Percentiles rank a stretch among this genome's conserved stretches.
Evolutionary conservation across 2,797 vertebrate species (phyloP).

Genomic region (Arrhamphus sclerolepis): DNA sequence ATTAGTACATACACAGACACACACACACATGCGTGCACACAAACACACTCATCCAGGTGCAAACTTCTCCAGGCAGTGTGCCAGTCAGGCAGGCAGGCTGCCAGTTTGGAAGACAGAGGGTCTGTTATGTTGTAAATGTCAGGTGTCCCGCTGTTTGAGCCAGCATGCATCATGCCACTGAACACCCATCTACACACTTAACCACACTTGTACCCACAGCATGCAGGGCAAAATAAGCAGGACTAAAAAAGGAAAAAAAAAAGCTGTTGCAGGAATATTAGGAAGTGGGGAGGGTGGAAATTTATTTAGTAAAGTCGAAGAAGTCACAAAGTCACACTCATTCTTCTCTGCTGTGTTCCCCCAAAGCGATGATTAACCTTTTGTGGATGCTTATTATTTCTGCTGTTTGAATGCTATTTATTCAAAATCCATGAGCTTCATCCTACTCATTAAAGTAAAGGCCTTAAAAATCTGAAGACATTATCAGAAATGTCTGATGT

Average conservation of each 20-base stretch:
- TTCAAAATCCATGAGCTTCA: slow-evolving; percentile 17
- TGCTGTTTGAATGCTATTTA: slow-evolving; percentile 13
- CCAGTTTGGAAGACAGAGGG: slow-evolving; percentile 64
- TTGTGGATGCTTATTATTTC: slow-evolving; percentile 10
- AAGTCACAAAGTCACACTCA: slow-evolving; percentile 9
- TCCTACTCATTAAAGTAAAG: slow-evolving; percentile 6
- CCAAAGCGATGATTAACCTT: slow-evolving; percentile 15
- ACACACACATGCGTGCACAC: slow-evolving; percentile 16
- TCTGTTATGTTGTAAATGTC: slow-evolving; percentile 73
- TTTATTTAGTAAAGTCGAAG: slow-evolving; percentile 5
- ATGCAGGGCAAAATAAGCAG: slow-evolving; percentile 2
- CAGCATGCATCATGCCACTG: slow-evolving; percentile 47
- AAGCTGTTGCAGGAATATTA: background rate
- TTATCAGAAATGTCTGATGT: background rate
- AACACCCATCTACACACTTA: slow-evolving; percentile 58
- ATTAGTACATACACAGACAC: slow-evolving; percentile 5
- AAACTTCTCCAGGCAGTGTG: slow-evolving; percentile 50
- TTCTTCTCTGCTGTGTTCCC: background rate
- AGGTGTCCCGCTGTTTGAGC: slow-evolving; percentile 65
- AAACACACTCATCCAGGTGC: slow-evolving; percentile 58
- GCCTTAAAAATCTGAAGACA: background rate
- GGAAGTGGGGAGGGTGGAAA: background rate
- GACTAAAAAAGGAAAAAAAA: slow-evolving; percentile 1
- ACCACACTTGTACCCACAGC: slow-evolving; percentile 41
- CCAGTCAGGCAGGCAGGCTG: slow-evolving; percentile 57